Conservation (phyloP, 2,888 invertebrate genomes). For the Troglohyphantes excavatus region DNA sequence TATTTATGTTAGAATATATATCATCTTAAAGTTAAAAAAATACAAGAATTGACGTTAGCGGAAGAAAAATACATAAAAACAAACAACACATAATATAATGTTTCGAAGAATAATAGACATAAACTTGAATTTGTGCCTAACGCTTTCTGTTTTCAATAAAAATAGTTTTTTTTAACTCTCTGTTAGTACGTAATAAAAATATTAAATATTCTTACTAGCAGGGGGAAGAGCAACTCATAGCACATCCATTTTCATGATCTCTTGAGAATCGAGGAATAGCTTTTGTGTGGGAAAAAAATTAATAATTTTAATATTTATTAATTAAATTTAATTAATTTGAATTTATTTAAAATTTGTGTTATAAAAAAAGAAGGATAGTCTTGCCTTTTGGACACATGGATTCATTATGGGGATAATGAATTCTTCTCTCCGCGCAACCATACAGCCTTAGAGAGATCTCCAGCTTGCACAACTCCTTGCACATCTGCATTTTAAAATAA, state of each 20-base stretch:
- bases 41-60: too few relatives aligned
- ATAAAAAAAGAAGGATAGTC: not conserved
- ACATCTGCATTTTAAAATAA: constrained; percentile 38
- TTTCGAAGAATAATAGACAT: too few relatives aligned
- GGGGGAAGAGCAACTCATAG: constrained; percentile 41
- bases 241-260: constrained; percentile 11
- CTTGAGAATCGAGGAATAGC: constrained; percentile 37
- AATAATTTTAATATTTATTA: too few relatives aligned
- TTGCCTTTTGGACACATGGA: constrained; percentile 56
- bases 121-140: too few relatives aligned
- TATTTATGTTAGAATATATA: too few relatives aligned
- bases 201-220: constrained; percentile 52
- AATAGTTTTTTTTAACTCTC: too few relatives aligned
- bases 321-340: too few relatives aligned
- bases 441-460: constrained; percentile 32
- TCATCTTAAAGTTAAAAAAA: too few relatives aligned
- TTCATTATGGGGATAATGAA: constrained; percentile 68
- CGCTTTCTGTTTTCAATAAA: not conserved
- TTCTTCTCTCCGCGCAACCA: constrained; percentile 55
- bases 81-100: too few relatives aligned
- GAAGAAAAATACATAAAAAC: too few relatives aligned
- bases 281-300: not conserved
- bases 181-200: too few relatives aligned
- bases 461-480: constrained; percentile 69
- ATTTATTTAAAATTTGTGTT: not conserved